Base-by-base conservation (phyloP, 2,113 vertebrate species). In the Nothoprocta pentlandii region DNA sequence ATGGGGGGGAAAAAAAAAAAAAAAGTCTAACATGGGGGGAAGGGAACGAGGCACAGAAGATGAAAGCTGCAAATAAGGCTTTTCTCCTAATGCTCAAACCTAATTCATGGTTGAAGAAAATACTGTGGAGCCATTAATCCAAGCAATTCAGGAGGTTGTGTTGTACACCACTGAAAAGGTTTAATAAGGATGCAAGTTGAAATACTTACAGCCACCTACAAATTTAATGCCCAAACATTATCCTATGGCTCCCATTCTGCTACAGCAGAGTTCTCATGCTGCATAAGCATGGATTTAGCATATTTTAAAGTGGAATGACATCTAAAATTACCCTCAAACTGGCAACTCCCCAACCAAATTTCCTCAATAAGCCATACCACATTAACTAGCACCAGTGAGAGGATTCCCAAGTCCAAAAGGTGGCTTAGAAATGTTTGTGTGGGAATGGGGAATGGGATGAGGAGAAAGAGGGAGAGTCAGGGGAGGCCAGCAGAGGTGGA, bases 231-330 rank as follows among this genome's bases (percentile, higher is more conserved):
- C 11, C n/a, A 85, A 23, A 25, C 36, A 23, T 54, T 85, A 59
- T 74, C 81, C 19, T 51, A 16, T 14, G 16, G 61, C 78, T 63
- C 69, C 28, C 17, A 56, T 13, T 64, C 42, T 61, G 25, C 9
- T 44, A 28, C 25, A 75, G 41, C 46, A 85, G 4, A 77, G 19
- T 73, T 94, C 67, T 91, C 32, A 32, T 41, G 76, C 59, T 82
- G 49, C n/a, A 36, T 86, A 58, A 96, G n/a, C 68, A 82, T 39
- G 75, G 69, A 81, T 92, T 94, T 89, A 93, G 21, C 80, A 91
- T 85, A 94, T 93, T 93, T 90, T 93, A 89, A 94, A 67, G 49
- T 28, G 74, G 54, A 96, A 92, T 85, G 19, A 22, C 64, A 34
- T 75, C 70, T 87, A 82, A 94, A 51, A 80, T 94, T 85, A 73